These are phyloP conservation scores for Pipistrellus pygmaeus DNA, from an alignment of 2,797 vertebrate species.

Conservation along the genomic window DNA sequence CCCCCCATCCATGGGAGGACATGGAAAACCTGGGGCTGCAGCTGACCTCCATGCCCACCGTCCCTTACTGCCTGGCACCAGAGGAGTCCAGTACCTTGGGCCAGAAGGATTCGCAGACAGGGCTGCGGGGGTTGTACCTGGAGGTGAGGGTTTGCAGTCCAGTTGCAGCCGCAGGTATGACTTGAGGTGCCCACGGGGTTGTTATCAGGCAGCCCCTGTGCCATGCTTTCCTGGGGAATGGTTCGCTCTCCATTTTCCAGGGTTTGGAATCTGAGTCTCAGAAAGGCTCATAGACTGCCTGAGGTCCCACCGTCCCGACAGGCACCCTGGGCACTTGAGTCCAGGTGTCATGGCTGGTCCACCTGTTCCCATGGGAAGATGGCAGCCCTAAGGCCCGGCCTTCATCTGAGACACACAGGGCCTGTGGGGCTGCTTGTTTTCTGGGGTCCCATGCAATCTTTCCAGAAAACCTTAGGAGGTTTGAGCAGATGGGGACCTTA, in stretches of 20 bases:
- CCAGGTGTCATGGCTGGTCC: fast-evolving
- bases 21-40: neutral
- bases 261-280: neutral
- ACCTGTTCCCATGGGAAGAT: neutral
- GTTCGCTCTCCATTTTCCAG: neutral
- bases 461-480: neutral
- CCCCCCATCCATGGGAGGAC: neutral
- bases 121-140: neutral
- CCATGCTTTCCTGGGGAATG: neutral
- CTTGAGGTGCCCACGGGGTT: fast-evolving
- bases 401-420: neutral
- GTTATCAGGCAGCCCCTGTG: neutral
- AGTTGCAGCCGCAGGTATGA: fast-evolving
- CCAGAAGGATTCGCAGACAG: neutral
- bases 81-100: neutral
- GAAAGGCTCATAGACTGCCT: neutral
- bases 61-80: neutral
- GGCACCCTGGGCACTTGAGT: neutral
- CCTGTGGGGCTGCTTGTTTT: neutral
- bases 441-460: neutral
- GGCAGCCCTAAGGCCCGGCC: neutral
- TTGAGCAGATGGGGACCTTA: neutral
- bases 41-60: neutral
- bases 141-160: neutral
- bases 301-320: neutral